Base-by-base conservation (phyloP, 2,888 invertebrate species). In the Chirona hameri region DNA sequence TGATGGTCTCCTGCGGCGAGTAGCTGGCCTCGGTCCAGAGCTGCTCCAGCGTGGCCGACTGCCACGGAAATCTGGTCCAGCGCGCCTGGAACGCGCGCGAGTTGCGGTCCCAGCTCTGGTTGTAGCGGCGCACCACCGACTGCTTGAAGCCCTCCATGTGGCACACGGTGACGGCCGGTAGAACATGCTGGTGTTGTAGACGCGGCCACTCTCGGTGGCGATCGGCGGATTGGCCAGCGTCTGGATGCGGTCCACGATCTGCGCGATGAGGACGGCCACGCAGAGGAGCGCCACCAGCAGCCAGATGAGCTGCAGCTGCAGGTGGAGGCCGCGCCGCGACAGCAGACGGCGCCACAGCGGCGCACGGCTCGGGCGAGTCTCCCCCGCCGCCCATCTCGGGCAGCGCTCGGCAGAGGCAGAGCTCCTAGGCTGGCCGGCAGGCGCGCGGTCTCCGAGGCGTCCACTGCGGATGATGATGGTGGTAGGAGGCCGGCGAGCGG, bases 111-210 rank as follows among this genome's bases (percentile, higher is more conserved):
- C 76, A 76, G 18, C 9, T 4, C 76, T 76, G 76, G 46, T 46
- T 10, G 46, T 76, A 76, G 10, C 12, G 9, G 76, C 46, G 5
- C 76, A 46, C 46, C 76, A 76, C 76, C 24, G 76, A 76, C 24
- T 24, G 46, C 76, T 76, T 76, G 76, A 76, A 76, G 76, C 76
- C 76, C 76, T 76, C 76, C 76, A 76, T 46, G 76, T 76, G 76
- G 10, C 76, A 76, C 39, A 76, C 39, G 46, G 76, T 76, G 76
- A 76, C 39, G 46, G 76, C 76, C 76, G 76, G 76, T 76, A 76
- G 76, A 46, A 21, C 76, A 76, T 76, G 46, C 46, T 76, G 1
- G 7, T 15, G 76, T 76, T 76, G 76, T 46, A 76, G 39, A 76
- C 76, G 39, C 21, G 15, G 21, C 46, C 5, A 39, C 76, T 76